A percentile compares a stretch with the other conserved stretches of the same genome.
Conservation (phyloP, 2,888 invertebrate genomes). For the Petrophora chlorosata region DNA sequence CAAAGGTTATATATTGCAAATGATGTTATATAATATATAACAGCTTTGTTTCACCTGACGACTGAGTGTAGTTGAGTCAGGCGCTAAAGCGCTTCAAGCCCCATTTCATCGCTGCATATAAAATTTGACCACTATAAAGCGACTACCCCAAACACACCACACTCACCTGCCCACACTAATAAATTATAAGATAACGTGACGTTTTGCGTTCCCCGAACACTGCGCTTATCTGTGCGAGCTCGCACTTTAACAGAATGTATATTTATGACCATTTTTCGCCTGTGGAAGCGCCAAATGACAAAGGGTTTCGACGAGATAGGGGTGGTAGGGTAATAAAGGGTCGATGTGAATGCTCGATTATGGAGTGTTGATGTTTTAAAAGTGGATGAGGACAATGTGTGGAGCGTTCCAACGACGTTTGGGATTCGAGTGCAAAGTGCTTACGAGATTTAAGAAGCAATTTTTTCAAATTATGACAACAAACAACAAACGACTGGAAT, state of each 20-base stretch:
- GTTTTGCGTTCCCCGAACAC: slow-evolving; percentile 36
- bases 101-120: not conserved
- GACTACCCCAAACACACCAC: slow-evolving; percentile 13
- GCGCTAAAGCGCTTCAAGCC: too few relatives aligned
- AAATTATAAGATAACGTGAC: slow-evolving; percentile 48
- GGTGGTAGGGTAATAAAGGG: slow-evolving; percentile 17
- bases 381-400: slow-evolving; percentile 9
- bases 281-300: slow-evolving; percentile 42
- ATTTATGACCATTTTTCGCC: slow-evolving; percentile 55
- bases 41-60: too few relatives aligned
- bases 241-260: slow-evolving; percentile 57
- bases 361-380: slow-evolving; percentile 19
- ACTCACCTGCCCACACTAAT: slow-evolving; percentile 48
- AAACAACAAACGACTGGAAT: too few relatives aligned
- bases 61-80: too few relatives aligned
- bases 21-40: too few relatives aligned
- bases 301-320: slow-evolving; percentile 37
- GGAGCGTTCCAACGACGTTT: not conserved
- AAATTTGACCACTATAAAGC: slow-evolving; percentile 13
- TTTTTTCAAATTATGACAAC: too few relatives aligned
- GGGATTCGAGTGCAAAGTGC: not conserved
- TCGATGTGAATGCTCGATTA: slow-evolving; percentile 21
- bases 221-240: slow-evolving; percentile 57
- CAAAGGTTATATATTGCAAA: too few relatives aligned
- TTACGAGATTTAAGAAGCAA: too few relatives aligned